Evolutionary conservation across 2,888 invertebrate species (phyloP), one percentile per base, ranked within the genome.

Genomic region (Cactoblastis cactorum): DNA sequence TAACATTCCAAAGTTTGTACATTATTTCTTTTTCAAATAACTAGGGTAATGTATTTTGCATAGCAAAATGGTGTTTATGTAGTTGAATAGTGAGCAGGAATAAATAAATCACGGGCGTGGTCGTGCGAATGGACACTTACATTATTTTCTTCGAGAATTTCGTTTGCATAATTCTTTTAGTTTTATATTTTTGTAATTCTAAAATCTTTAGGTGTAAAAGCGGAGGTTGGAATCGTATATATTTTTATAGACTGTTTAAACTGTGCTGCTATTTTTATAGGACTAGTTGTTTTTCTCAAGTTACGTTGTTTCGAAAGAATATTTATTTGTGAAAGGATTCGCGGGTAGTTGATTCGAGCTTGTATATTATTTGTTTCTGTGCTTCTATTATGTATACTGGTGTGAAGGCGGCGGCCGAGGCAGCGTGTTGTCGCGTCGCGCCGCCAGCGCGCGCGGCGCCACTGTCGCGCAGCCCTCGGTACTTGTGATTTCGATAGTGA

Each of bases 181-280:
- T 74, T 75, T 79, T 83, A 73, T 83, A 77, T 79, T 77, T 80
- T 82, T 80, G 71, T 80, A 74, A 77, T 77, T 75, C 65, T 72
- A 76, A 77, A 75, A 78, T 71, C 76, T 82, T 81, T 76, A 80
- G 83, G 81, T 83, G 80, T 85, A 60, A 71, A 84, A 80, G 86
- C 83, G 68, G 62, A 70, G 66, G 87, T 86, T 87, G 87, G 61
- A 72, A 69, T 74, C 76, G 81, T 83, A 83, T 86, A 87, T 88
- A 85, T 87, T 87, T 88, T 88, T 89, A 87, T 84, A 87, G 78
- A 80, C 83, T 84, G 76, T 78, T 72, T 81, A 80, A 80, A 84
- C 87, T 87, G 74, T 83, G 81, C 84, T 79, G 85, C 84, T 87
- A 88, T 88, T 88, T 88, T 87, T 88, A 85, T 87, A 88, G 84